Base-by-base conservation (phyloP, 2,797 vertebrate species). In the Darevskia nairensis region DNA sequence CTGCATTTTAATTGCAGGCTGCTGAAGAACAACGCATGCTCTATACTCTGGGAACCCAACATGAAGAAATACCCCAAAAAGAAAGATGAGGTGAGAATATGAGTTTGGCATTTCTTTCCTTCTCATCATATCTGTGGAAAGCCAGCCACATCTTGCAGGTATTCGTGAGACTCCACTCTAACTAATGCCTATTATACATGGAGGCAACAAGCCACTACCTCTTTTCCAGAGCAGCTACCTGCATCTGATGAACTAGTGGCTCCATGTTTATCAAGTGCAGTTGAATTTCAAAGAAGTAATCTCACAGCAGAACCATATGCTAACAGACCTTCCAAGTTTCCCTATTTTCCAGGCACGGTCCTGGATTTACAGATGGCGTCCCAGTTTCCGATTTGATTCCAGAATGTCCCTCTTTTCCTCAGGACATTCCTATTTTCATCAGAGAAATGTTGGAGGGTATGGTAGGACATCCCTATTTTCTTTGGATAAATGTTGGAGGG, bases 1-100 rank as follows among this genome's bases (percentile, higher is more conserved):
- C 39, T 74, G 23, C 11, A 27, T 85, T 17, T 81, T 85, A 75
- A 85, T 29, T 89, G 35, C 61, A 87, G 68, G 27, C 35, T 81
- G 39, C 82, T 80, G 27, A 41, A 80, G 27, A 85, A 75, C n/a
- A 85, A 61, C 29, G 0, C 39, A 74, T 27, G 21, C 25, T 23
- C 39, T 59, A 55, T 39, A 59, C 46, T 61, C 82, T 44, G 23
- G 68, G 50, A 84, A 46, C 8, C n/a, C 41, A 80, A 84, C 7
- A 39, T 46, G 23, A 75, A 35, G 29, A 80, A 75, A 6, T 8
- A 66, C 69, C 44, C 39, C 4, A 77, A 23, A 41, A 55, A 84
- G n/a, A 50, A 88, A 50, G 21, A 71, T 25, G 32, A n/a, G n/a
- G 46, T 59, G 21, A 74, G 55, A 84, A 25, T 44, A 80, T 35